These are phyloP conservation scores for Biston betularia DNA, from an alignment of 2,888 invertebrate genomes.

Conservation along the genomic window DNA sequence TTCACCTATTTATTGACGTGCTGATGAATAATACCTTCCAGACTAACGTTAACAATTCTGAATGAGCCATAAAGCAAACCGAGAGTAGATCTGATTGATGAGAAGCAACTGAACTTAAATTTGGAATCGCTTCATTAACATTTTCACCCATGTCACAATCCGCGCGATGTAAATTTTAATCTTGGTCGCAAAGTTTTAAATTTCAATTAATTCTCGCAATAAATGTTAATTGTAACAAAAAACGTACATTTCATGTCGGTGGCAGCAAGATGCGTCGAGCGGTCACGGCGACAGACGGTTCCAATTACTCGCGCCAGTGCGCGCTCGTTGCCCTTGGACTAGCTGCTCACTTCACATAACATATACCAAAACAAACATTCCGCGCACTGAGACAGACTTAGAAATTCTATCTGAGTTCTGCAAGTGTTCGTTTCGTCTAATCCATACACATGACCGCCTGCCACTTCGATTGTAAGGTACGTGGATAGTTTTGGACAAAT, in stretches of 20 bases:
- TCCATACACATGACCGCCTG: conserved; percentile 56
- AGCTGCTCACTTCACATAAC: conserved; percentile 56
- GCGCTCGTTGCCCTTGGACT: conserved; percentile 63
- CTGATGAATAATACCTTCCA: conserved; percentile 12
- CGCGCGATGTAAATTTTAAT: conserved; percentile 13
- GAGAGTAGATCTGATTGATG: conserved; percentile 8
- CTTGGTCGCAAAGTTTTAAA: conserved; percentile 17
- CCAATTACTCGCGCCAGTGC: conserved; percentile 59
- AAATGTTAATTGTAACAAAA: conserved; percentile 43
- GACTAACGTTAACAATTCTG: conserved; percentile 13
- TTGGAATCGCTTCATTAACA: conserved; percentile 20
- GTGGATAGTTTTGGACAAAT: conserved; percentile 59
- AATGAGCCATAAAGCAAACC: conserved; percentile 16
- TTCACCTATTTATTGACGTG: conserved; percentile 20
- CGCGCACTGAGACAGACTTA: conserved; percentile 41
- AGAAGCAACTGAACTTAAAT: conserved; percentile 15
- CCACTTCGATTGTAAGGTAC: conserved; percentile 67
- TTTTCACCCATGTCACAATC: conserved; percentile 11
- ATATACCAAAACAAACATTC: conserved; percentile 52
- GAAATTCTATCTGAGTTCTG: conserved; percentile 63
- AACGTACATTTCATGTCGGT: conserved; percentile 39
- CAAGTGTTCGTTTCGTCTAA: conserved; percentile 51
- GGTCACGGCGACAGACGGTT: conserved; percentile 51
- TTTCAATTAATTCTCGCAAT: conserved; percentile 30
- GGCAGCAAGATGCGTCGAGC: conserved; percentile 45